phyloP scores from a whole-genome alignment of 2,113 vertebrate species.

The Theristicus caerulescens region DNA sequence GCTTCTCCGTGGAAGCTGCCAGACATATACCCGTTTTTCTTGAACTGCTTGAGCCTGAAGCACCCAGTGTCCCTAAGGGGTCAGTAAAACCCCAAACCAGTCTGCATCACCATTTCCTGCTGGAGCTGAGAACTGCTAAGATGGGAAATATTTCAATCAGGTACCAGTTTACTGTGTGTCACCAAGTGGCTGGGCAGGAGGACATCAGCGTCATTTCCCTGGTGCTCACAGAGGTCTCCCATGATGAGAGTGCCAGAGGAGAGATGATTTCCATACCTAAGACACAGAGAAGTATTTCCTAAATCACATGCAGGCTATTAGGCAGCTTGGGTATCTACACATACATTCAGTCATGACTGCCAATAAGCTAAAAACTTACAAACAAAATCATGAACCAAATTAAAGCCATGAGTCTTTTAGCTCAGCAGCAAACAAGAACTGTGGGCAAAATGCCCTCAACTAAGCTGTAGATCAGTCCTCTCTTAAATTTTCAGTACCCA shows the following conservation, averaged over 20 bases:
- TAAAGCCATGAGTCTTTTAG: accelerated
- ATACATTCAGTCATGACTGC: background rate
- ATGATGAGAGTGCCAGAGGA: background rate
- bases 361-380: background rate
- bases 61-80: background rate
- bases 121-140: background rate
- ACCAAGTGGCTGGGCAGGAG: background rate
- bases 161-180: background rate
- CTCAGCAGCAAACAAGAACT: background rate
- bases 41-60: background rate
- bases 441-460: background rate
- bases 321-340: background rate
- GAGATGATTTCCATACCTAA: background rate
- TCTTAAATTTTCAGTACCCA: background rate
- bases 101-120: background rate
- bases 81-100: background rate
- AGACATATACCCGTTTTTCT: background rate
- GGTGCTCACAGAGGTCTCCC: background rate
- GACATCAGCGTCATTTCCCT: background rate
- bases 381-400: background rate
- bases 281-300: background rate
- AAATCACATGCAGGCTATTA: background rate
- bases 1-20: background rate
- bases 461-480: background rate
- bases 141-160: background rate